Evolutionary conservation across 2,797 vertebrate genomes (phyloP), one percentile per base, ranked within the genome.

Genomic region (Sebastiscus albofasciatus): DNA sequence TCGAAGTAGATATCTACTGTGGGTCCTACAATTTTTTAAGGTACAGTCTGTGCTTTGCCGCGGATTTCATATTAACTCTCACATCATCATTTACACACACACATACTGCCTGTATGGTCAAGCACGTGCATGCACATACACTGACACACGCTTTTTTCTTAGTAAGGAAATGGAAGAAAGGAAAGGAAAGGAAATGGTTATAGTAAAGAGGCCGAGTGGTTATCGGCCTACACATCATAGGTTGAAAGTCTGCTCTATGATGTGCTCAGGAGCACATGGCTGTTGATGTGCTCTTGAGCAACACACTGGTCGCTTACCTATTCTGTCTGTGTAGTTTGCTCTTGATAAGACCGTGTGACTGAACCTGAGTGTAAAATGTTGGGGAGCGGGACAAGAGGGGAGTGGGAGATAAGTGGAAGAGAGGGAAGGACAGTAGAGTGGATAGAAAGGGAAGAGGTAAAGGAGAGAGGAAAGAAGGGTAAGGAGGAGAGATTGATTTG

Each of bases 401-500:
- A 86, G 55, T 60, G 46, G 71, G 68, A 79, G 85, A 86, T 86
- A 82, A 88, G 86, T 82, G 76, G 72, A 79, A 67, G 75, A 85
- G 77, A 69, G 72, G 80, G 71, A 83, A 77, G 46, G 77, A 79
- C 20, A 64, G 81, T 42, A 39, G 75, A 86, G 79, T 80, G 71
- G 78, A 75, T 81, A 72, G 87, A 85, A 86, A 71, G 78, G 65
- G 77, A 87, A 79, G 80, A 85, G 85, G 80, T 72, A 73, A 81
- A 81, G 82, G 75, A 86, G 82, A 85, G 85, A 81, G 75, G 67
- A 88, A 82, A 84, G 83, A 84, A 81, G 65, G 67, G 64, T 58
- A 49, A 87, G 70, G 75, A 88, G 90, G 74, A 89, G 86, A 90
- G 91, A 96, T 94, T 95, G 95, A 96, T 96, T 95, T 91, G 92